A percentile compares a stretch with the other conserved stretches of the same genome.
These are phyloP conservation scores for Machimus rusticus DNA, from an alignment of 2,888 invertebrate genomes.

Conservation along the genomic window DNA sequence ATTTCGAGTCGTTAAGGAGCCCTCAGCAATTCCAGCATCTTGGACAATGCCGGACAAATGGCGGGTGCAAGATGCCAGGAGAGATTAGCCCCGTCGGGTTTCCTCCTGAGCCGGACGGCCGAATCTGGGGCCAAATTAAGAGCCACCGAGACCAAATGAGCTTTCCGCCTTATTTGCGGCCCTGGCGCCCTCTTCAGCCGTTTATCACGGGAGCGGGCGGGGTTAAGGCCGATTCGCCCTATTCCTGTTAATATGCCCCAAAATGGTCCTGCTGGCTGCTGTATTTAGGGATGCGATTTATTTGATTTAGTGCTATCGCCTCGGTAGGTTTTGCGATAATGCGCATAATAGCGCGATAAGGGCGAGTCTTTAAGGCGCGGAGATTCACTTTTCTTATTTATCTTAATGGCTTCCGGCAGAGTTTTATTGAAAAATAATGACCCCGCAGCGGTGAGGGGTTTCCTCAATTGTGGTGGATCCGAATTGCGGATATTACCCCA, in stretches of 20 bases:
- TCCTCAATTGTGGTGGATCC: constrained; percentile 45
- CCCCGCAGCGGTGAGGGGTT: constrained; percentile 44
- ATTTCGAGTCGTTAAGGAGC: neutral
- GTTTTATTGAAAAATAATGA: constrained; percentile 54
- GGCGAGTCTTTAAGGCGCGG: constrained; percentile 43
- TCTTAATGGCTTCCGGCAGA: constrained; percentile 54
- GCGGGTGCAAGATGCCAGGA: constrained; percentile 2
- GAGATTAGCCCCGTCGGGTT: neutral
- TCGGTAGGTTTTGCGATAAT: constrained; percentile 46
- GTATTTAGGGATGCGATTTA: constrained; percentile 52
- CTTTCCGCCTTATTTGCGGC: constrained; percentile 21
- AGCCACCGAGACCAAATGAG: constrained; percentile 27
- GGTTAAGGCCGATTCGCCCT: constrained; percentile 38
- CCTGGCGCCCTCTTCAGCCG: constrained; percentile 8
- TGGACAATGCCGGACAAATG: constrained; percentile 36
- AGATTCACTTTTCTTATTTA: constrained; percentile 50
- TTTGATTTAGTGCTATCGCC: constrained; percentile 52
- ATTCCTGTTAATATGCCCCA: constrained; percentile 19
- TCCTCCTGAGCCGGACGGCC: neutral
- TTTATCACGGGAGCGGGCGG: constrained; percentile 21
- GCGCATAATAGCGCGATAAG: constrained; percentile 48
- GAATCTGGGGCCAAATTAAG: constrained; percentile 18
- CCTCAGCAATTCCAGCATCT: constrained; percentile 10
- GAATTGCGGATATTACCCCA: constrained; percentile 32
- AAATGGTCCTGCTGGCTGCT: constrained; percentile 37